These are phyloP conservation scores for Aphelenchoides bicaudatus DNA, from an alignment of 2,888 invertebrate genomes.

Conservation along the genomic window DNA sequence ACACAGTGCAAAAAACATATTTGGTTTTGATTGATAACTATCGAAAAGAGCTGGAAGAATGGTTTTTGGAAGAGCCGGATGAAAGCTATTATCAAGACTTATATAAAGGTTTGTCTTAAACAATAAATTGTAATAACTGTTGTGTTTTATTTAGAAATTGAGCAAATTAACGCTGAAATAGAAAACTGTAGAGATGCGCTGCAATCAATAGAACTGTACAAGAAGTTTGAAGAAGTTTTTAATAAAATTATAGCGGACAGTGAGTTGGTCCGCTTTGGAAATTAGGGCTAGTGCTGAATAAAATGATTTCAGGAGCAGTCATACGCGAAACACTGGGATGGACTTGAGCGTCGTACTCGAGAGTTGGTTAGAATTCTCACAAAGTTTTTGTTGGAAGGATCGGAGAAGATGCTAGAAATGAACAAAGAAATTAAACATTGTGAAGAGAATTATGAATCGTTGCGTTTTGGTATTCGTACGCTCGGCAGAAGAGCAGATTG, in stretches of 20 bases:
- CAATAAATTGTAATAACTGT: background rate
- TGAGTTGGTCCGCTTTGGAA: background rate
- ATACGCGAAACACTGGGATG: conserved; percentile 5
- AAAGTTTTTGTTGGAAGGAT: background rate
- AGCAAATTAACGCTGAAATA: background rate
- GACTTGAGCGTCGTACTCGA: conserved; percentile 8
- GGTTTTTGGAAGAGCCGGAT: background rate
- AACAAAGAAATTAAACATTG: background rate
- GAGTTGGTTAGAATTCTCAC: background rate
- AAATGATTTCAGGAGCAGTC: background rate
- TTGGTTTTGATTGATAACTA: conserved; percentile 3
- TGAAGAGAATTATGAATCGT: conserved; percentile 14
- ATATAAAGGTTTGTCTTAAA: background rate
- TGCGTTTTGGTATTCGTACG: conserved; percentile 13
- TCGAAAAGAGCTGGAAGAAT: conserved; percentile 9
- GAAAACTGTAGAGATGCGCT: conserved; percentile 1
- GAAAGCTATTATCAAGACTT: background rate
- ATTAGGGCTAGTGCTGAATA: background rate
- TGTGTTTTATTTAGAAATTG: conserved; percentile 1
- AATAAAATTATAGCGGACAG: background rate
- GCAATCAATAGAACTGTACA: conserved; percentile 8
- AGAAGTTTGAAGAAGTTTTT: background rate
- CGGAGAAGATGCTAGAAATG: conserved; percentile 1
- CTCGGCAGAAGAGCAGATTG: conserved; percentile 8
- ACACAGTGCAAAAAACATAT: conserved; percentile 13